phyloP scores from a whole-genome alignment of 2,888 invertebrate species.

The Stegophylla sp. region DNA sequence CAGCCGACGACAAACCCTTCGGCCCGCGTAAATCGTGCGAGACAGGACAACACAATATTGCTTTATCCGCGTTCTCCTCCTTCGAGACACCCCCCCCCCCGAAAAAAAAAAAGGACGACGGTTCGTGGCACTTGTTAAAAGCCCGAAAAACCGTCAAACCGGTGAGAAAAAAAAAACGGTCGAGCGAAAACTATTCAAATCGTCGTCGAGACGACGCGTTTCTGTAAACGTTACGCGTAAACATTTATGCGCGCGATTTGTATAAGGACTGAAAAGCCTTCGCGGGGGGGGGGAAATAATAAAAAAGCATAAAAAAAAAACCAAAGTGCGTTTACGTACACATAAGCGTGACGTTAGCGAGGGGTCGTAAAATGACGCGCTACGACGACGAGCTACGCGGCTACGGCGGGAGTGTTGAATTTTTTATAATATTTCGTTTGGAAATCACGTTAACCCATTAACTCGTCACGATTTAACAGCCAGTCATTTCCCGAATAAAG shows the following conservation, averaged over 20 bases:
- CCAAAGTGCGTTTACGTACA: neutral
- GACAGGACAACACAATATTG: no score
- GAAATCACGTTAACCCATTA: constrained; percentile 12
- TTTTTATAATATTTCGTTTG: neutral
- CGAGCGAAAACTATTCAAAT: neutral
- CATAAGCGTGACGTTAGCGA: neutral
- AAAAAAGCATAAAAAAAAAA: neutral
- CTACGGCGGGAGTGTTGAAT: neutral
- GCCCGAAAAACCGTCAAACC: neutral
- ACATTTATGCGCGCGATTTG: neutral
- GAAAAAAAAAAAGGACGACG: no score
- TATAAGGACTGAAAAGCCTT: no score
- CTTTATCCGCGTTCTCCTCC: no score
- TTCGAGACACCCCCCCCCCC: no score
- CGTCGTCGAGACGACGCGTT: neutral
- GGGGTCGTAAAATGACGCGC: neutral
- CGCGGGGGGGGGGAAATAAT: neutral
- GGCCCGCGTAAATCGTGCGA: no score
- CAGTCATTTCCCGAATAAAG: constrained; percentile 11
- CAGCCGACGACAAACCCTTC: no score
- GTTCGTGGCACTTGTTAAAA: neutral
- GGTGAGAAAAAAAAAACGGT: neutral
- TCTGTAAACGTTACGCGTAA: neutral
- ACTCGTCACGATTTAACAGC: neutral
- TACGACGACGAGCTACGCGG: neutral